phyloP scores from a whole-genome alignment of 2,888 invertebrate genomes.

The Pseudococcus viburni region DNA sequence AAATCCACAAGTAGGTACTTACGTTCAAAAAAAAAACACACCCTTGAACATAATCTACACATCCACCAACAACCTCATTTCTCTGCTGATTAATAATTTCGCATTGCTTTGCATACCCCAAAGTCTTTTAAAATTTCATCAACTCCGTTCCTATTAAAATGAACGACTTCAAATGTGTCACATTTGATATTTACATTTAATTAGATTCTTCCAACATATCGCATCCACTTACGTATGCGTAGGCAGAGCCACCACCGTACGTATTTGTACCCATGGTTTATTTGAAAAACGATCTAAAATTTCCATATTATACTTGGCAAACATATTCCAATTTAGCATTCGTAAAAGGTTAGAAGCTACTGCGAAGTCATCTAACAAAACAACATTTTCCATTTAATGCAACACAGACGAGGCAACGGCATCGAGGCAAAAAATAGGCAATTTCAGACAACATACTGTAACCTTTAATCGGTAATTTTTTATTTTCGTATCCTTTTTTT shows the following conservation, averaged over 20 bases:
- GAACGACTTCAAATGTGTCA: neutral
- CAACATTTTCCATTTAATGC: neutral
- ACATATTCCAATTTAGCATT: neutral
- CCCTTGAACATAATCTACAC: too few relatives aligned
- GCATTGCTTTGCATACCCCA: neutral
- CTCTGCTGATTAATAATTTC: neutral
- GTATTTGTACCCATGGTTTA: neutral
- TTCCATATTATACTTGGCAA: slow-evolving; percentile 18
- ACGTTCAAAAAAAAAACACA: too few relatives aligned
- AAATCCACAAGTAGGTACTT: too few relatives aligned
- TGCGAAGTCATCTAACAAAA: neutral
- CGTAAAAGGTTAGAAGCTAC: slow-evolving; percentile 10
- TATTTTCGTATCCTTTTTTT: slow-evolving; percentile 29
- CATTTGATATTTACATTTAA: slow-evolving; percentile 32
- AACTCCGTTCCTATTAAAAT: neutral
- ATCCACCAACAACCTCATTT: too few relatives aligned
- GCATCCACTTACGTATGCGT: neutral
- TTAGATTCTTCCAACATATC: neutral
- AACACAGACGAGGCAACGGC: neutral
- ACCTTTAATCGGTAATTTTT: slow-evolving; percentile 54
- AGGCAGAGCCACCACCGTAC: neutral
- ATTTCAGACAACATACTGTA: slow-evolving; percentile 32
- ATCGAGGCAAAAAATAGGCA: slow-evolving; percentile 22
- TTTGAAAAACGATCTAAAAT: slow-evolving; percentile 23
- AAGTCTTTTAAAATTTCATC: neutral